Base-by-base conservation (phyloP, 1,140 invertebrate species). In the Drosophila repleta region DNA sequence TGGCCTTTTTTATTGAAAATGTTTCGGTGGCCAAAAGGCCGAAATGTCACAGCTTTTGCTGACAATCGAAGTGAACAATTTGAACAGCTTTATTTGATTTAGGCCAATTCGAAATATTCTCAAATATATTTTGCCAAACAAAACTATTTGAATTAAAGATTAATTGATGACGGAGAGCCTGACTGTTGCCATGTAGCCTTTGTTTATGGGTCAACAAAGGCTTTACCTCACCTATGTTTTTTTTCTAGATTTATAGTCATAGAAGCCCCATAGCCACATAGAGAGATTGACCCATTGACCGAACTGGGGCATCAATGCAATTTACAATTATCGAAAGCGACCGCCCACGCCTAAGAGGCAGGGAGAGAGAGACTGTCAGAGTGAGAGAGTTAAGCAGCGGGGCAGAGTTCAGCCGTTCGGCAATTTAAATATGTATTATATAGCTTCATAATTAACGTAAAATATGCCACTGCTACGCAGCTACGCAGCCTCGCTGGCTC, bases 1-100 rank as follows among this genome's bases (percentile, higher is more conserved):
- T n/a, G n/a, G n/a, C n/a, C n/a, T n/a, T n/a, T n/a, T 81, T 87
- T 87, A 87, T 81, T 87, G 77, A 65, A 70, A 55, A 48, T 39
- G 51, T 76, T 56, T 46, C 46, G 37, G 48, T 6, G 49, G 65
- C 48, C 49, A 17, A 58, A 45, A 75, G 57, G 58, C 48, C 63
- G 41, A 64, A 79, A 63, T 73, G 80, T 73, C 76, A 74, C 29
- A 79, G 78, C 58, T 76, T 68, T 55, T 4, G 13, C 17, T 52
- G 79, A 70, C 79, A 78, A 41, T 35, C 21, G 18, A 39, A 65
- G 45, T 45, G 18, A 57, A 70, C 32, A 68, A 61, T 18, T 43
- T 32, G 48, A 3, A 17, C 35, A 53, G 39, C 18, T 52, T 46
- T 61, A 61, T 68, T 68, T 61, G 35, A 20, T 39, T 37, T 55